These are phyloP conservation scores for Pomatostomus ruficeps DNA, from an alignment of 2,113 vertebrate genomes.

Conservation along the genomic window DNA sequence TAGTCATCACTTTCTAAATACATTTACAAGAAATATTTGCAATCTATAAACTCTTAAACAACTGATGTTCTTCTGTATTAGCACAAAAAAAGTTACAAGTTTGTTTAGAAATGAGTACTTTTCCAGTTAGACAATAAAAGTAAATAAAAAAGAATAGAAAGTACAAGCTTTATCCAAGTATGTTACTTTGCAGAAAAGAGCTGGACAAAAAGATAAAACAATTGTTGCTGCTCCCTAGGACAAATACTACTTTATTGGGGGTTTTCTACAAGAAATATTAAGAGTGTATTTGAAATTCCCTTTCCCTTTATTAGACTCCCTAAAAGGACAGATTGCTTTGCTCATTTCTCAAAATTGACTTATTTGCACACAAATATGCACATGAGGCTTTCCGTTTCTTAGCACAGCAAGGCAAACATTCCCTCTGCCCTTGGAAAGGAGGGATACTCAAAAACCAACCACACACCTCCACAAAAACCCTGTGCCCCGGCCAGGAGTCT, in stretches of 20 bases:
- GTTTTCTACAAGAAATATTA: not conserved
- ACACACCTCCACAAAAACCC: not conserved
- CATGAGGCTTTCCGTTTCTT: not conserved
- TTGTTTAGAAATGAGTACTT: not conserved
- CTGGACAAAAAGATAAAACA: not conserved
- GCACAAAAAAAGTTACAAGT: not conserved
- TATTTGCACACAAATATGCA: not conserved
- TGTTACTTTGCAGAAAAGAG: not conserved
- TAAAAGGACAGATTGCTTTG: not conserved
- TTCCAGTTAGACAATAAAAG: not conserved
- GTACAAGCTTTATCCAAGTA: not conserved
- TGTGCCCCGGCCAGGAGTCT: fast-evolving
- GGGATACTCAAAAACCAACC: not conserved
- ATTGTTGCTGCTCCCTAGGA: not conserved
- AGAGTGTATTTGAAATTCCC: not conserved
- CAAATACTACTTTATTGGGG: not conserved
- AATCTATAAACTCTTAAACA: not conserved
- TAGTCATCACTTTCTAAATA: not conserved
- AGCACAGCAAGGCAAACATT: not conserved
- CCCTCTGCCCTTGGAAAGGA: not conserved
- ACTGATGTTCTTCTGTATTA: not conserved
- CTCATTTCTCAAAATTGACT: not conserved
- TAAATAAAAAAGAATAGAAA: not conserved
- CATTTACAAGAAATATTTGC: not conserved
- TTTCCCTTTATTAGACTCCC: not conserved